Percentiles rank a stretch among this genome's conserved stretches.
Conservation (phyloP, 2,113 vertebrate species). For the Rhinopomastus cyanomelas region DNA sequence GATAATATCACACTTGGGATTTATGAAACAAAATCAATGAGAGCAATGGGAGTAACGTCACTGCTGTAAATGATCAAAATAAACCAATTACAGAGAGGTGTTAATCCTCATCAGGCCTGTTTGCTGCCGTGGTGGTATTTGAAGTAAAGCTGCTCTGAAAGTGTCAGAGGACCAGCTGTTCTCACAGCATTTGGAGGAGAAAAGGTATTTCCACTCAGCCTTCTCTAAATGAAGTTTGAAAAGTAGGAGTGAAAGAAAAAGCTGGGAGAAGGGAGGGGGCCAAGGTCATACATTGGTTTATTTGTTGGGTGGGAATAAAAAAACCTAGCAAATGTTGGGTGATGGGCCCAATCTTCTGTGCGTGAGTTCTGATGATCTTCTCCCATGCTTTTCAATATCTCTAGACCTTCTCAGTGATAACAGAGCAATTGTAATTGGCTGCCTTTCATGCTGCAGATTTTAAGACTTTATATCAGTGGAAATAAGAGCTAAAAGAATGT, state of each 20-base stretch:
- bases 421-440: background rate
- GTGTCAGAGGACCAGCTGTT: slow-evolving; percentile 25
- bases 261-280: background rate
- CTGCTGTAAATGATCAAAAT: slow-evolving; percentile 60
- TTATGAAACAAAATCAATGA: slow-evolving; percentile 63
- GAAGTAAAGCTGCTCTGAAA: slow-evolving; percentile 48
- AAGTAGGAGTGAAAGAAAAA: background rate
- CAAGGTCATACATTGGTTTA: background rate
- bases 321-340: background rate
- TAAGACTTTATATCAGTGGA: background rate
- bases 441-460: background rate
- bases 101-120: slow-evolving; percentile 60
- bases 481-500: background rate
- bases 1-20: slow-evolving; percentile 58
- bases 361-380: background rate
- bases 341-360: background rate
- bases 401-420: background rate
- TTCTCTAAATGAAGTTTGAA: background rate
- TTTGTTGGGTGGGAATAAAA: background rate
- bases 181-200: background rate
- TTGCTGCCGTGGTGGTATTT: slow-evolving; percentile 43
- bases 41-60: slow-evolving; percentile 59
- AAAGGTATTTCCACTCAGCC: background rate
- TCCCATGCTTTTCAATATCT: background rate
- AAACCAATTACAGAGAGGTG: slow-evolving; percentile 62